Conservation (phyloP, 2,888 invertebrate species). For the Cephus sareptanus region DNA sequence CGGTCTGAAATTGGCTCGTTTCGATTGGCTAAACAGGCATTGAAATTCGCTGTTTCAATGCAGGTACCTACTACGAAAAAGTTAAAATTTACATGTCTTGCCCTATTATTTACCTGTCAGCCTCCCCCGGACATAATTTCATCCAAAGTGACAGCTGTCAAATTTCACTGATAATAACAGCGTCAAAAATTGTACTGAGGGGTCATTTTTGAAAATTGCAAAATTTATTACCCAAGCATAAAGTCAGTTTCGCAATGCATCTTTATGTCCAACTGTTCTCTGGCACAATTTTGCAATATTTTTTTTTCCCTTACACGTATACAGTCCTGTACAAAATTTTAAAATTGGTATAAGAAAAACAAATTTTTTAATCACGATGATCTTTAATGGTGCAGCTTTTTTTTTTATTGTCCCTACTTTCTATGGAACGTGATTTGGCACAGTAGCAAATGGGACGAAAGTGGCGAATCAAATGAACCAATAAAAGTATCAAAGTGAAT, state of each 20-base stretch:
- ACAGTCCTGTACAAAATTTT: background rate
- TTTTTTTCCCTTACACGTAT: background rate
- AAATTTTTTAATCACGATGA: too few relatives aligned
- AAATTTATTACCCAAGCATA: background rate
- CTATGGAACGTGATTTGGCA: background rate
- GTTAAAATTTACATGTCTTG: too few relatives aligned
- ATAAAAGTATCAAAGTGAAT: background rate
- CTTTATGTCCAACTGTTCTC: background rate
- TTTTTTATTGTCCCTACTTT: background rate
- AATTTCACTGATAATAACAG: background rate
- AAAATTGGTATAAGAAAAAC: background rate
- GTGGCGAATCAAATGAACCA: background rate
- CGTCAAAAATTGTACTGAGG: background rate
- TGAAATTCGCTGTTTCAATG: too few relatives aligned
- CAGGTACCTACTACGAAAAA: too few relatives aligned
- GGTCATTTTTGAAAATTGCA: background rate
- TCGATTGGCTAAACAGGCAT: too few relatives aligned
- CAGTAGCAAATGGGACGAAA: background rate
- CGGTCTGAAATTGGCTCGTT: too few relatives aligned
- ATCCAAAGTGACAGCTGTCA: background rate
- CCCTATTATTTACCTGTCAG: background rate
- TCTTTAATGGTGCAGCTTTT: too few relatives aligned
- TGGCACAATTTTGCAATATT: background rate
- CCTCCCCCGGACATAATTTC: background rate
- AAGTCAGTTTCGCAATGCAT: background rate